Evolutionary conservation across 1,140 invertebrate genomes (phyloP).

Genomic region (Drosophila nigromelanica): DNA sequence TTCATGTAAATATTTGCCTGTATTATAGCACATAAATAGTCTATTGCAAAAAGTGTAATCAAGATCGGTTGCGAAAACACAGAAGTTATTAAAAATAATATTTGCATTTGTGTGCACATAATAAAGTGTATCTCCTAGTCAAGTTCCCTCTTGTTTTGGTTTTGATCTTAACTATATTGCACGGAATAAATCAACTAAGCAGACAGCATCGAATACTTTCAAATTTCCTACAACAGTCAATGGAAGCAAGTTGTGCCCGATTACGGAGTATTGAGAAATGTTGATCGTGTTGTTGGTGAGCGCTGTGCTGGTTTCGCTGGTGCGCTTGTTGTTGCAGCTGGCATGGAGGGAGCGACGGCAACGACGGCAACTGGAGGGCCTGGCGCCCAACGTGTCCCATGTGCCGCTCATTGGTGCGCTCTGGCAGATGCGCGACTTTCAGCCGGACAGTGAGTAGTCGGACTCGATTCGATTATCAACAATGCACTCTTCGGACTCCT

Average conservation of each 20-base stretch:
- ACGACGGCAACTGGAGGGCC: conserved; percentile 22
- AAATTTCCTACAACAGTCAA: background rate
- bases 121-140: too few species aligned
- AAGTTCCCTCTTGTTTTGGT: too few species aligned
- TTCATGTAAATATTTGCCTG: too few species aligned
- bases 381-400: conserved; percentile 61
- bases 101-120: too few species aligned
- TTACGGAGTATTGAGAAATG: conserved; percentile 16
- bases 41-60: too few species aligned
- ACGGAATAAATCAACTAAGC: background rate
- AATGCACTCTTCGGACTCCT: background rate
- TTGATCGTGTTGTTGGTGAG: conserved; percentile 17
- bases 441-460: conserved; percentile 67
- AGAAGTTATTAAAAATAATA: too few species aligned
- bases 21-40: too few species aligned
- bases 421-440: conserved; percentile 66
- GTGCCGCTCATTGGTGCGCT: conserved; percentile 59
- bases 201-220: background rate
- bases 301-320: conserved; percentile 13
- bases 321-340: conserved; percentile 61
- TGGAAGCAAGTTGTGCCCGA: too few species aligned
- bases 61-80: too few species aligned
- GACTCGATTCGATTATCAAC: background rate
- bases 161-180: too few species aligned
- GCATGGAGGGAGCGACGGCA: conserved; percentile 35